A percentile compares a stretch with the other conserved stretches of the same genome.
These are phyloP conservation scores for Tipula vernalis DNA, from an alignment of 2,888 invertebrate genomes.

Conservation along the genomic window DNA sequence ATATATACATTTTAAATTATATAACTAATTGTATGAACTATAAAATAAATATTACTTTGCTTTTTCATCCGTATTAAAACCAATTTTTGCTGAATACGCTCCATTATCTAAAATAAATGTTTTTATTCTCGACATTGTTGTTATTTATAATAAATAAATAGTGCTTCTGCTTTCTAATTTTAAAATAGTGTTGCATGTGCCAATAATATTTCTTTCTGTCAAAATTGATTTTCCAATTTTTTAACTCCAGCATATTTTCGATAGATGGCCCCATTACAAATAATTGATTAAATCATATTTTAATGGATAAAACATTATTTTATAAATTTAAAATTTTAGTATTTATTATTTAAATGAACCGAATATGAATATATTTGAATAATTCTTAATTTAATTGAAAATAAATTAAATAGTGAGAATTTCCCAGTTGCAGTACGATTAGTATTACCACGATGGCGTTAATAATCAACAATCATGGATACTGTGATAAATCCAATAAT, in stretches of 20 bases:
- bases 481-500: conserved; percentile 10
- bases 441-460: not conserved
- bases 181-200: not conserved
- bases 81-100: conserved; percentile 74
- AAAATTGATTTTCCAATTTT: not conserved
- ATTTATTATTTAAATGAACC: not conserved
- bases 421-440: not conserved
- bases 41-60: conserved; percentile 43
- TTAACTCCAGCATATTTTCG: not conserved
- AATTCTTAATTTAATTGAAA: not conserved
- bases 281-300: not conserved
- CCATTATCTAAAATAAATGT: conserved; percentile 72
- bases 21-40: conserved; percentile 11
- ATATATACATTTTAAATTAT: not conserved
- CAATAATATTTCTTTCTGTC: not conserved
- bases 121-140: not conserved
- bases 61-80: conserved; percentile 51
- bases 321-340: not conserved
- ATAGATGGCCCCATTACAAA: not conserved
- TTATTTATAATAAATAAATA: not conserved
- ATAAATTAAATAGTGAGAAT: not conserved
- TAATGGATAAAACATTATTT: not conserved
- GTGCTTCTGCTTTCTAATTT: not conserved
- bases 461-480: conserved; percentile 5
- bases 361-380: not conserved